Conservation (phyloP, 1,140 invertebrate genomes). For the Sycophaga agraensis region DNA sequence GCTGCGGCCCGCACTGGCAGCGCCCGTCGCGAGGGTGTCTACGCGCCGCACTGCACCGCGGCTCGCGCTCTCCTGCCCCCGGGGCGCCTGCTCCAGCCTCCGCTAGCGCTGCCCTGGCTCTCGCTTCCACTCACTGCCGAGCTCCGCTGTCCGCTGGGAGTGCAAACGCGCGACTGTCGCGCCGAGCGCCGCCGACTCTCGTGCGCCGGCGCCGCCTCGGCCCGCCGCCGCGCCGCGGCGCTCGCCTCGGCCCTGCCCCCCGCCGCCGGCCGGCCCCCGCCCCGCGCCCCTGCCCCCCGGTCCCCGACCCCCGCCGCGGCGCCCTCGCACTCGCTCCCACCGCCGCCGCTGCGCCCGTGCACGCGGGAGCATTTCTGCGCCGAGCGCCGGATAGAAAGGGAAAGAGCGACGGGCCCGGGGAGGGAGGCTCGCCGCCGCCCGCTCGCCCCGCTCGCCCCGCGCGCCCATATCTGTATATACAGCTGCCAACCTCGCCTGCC, state of each 20-base stretch:
- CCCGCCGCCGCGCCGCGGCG: slow-evolving; percentile 29
- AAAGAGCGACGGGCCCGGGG: too few relatives aligned
- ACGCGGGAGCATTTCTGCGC: too few relatives aligned
- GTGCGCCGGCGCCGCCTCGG: slow-evolving; percentile 43
- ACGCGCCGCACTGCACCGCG: too few relatives aligned
- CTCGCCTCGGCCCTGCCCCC: not conserved
- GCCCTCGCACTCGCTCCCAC: not conserved
- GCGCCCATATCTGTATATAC: too few relatives aligned
- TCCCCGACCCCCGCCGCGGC: not conserved
- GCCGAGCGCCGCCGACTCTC: slow-evolving; percentile 37
- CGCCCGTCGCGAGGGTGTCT: too few relatives aligned
- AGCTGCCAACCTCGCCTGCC: too few relatives aligned
- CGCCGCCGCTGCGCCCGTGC: not conserved
- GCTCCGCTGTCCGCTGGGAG: slow-evolving; percentile 48
- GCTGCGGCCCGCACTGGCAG: too few relatives aligned
- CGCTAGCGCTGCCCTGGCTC: too few relatives aligned
- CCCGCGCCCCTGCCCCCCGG: not conserved
- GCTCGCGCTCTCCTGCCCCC: not conserved
- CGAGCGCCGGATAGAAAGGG: not conserved
- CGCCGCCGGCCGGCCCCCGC: not conserved
- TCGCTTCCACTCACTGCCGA: too few relatives aligned
- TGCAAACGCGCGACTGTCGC: slow-evolving; percentile 56
- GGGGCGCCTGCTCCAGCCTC: not conserved
- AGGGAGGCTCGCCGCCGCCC: too few relatives aligned
- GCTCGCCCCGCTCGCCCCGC: too few relatives aligned